Conservation (phyloP, 2,113 vertebrate genomes). For the Trematocara variabile region DNA sequence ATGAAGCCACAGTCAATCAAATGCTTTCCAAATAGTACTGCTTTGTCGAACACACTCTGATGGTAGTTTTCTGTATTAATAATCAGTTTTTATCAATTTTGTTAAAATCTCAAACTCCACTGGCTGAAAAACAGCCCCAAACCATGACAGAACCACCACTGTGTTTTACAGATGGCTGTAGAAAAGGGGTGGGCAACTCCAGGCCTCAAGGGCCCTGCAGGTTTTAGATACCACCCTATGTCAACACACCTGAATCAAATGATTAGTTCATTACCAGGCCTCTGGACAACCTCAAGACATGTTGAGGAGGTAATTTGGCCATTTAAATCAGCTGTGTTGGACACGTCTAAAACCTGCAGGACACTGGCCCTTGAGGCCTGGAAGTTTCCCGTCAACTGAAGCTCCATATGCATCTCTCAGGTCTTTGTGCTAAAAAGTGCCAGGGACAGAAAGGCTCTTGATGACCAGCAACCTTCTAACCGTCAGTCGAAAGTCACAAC, state of each 20-base stretch:
- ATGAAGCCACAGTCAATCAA: background rate
- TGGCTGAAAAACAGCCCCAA: background rate
- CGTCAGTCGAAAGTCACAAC: background rate
- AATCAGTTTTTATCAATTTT: background rate
- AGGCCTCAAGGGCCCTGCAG: background rate
- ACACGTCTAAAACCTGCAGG: background rate
- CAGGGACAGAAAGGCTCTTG: background rate
- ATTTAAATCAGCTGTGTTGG: background rate
- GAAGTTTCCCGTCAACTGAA: background rate
- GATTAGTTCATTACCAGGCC: background rate
- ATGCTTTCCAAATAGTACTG: background rate
- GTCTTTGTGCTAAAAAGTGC: background rate
- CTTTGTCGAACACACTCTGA: accelerated
- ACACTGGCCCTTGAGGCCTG: background rate
- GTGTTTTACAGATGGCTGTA: background rate
- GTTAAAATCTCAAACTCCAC: background rate
- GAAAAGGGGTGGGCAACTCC: background rate
- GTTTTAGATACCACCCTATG: background rate
- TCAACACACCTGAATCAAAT: background rate
- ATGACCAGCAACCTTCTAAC: background rate
- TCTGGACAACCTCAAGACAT: background rate
- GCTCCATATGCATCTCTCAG: background rate
- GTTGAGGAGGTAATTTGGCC: background rate
- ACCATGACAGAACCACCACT: background rate
- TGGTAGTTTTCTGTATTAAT: background rate